These are phyloP conservation scores for Seriola rivoliana DNA, from an alignment of 2,113 vertebrate species.

Conservation along the genomic window DNA sequence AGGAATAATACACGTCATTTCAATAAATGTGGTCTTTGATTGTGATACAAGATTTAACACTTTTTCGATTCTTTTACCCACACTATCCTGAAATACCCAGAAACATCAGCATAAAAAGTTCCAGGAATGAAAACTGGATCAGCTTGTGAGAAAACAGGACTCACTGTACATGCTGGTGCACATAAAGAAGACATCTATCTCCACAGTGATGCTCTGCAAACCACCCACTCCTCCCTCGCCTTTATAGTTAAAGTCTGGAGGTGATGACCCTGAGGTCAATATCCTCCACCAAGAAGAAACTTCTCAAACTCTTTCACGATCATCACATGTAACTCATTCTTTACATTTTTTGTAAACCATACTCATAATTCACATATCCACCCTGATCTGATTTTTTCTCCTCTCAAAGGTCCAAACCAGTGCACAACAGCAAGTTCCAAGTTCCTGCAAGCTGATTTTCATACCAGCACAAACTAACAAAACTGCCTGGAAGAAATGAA, in stretches of 20 bases:
- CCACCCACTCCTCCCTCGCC: conserved; percentile 35
- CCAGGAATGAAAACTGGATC: conserved; percentile 40
- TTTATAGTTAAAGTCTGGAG: conserved; percentile 24
- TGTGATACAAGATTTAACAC: not conserved
- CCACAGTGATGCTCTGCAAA: conserved; percentile 16
- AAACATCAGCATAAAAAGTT: conserved; percentile 13
- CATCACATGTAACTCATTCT: conserved; percentile 8
- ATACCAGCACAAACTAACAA: not conserved
- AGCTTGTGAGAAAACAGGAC: conserved; percentile 15
- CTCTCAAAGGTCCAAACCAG: not conserved
- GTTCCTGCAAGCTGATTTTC: not conserved
- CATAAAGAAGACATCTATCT: conserved; percentile 15
- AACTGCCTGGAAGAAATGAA: not conserved
- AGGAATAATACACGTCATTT: not conserved
- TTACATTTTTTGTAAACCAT: not conserved
- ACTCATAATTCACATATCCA: not conserved
- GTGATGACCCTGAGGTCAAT: conserved; percentile 17
- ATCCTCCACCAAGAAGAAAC: conserved; percentile 31
- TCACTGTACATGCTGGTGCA: conserved; percentile 13
- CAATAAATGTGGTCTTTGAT: not conserved
- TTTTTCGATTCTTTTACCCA: not conserved
- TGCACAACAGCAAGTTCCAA: not conserved
- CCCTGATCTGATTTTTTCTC: not conserved
- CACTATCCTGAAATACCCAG: conserved; percentile 5
- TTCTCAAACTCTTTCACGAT: conserved; percentile 16